A percentile compares a stretch with the other conserved stretches of the same genome.
These are phyloP conservation scores for Sinella curviseta DNA, from an alignment of 1,140 invertebrate genomes.

Conservation along the genomic window DNA sequence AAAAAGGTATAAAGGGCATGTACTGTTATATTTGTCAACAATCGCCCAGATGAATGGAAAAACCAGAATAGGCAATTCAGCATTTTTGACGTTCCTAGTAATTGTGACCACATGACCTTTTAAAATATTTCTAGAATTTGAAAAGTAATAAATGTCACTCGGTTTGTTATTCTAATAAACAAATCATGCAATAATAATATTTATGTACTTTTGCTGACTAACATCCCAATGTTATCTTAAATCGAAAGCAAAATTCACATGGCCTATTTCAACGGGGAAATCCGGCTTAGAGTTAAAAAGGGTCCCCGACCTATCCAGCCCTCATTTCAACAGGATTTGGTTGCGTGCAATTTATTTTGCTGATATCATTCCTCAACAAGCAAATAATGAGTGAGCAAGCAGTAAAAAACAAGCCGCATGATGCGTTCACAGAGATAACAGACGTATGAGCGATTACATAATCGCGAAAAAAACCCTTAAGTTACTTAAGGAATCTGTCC, in stretches of 20 bases:
- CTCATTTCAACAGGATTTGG: slow-evolving; percentile 18
- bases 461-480: slow-evolving; percentile 21
- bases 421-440: background rate
- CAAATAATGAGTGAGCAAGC: background rate
- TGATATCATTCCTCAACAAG: background rate
- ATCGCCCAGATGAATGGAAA: no score
- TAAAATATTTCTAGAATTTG: no score
- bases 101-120: no score
- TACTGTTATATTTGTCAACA: no score
- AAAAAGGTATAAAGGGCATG: no score
- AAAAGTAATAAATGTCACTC: no score
- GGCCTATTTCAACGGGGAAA: slow-evolving; percentile 10
- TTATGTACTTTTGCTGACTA: background rate
- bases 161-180: no score
- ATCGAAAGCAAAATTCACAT: slow-evolving; percentile 12
- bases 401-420: background rate
- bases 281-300: background rate
- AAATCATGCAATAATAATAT: background rate
- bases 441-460: slow-evolving; percentile 5
- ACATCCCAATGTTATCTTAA: background rate
- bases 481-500: no score
- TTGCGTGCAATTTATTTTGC: background rate
- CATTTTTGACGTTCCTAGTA: no score
- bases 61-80: no score
- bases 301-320: slow-evolving; percentile 9